Percentiles rank a stretch among this genome's conserved stretches.
These are phyloP conservation scores for Platysteira castanea DNA, from an alignment of 2,113 vertebrate species.

Conservation along the genomic window DNA sequence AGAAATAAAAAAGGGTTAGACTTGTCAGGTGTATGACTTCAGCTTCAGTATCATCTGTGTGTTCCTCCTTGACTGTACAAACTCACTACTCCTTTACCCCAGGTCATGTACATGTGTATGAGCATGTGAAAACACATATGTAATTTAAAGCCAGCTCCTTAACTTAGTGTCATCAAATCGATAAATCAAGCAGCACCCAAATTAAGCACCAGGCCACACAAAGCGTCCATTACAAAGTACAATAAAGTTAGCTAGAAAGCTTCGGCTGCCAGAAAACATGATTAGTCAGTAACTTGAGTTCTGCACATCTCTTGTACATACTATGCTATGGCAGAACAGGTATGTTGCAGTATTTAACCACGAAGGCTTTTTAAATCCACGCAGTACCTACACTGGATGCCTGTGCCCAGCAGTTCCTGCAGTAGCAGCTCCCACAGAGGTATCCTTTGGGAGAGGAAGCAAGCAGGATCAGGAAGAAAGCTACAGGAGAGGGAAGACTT, in stretches of 20 bases:
- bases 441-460: background rate
- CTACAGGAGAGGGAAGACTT: background rate
- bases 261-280: background rate
- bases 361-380: background rate
- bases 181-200: background rate
- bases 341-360: background rate
- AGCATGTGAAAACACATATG: accelerated
- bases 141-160: background rate
- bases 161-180: background rate
- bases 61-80: background rate
- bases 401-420: background rate
- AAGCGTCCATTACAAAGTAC: background rate
- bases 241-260: background rate
- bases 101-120: background rate
- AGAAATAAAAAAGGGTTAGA: background rate
- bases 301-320: background rate
- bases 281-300: background rate
- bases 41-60: background rate
- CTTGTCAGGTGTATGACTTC: background rate
- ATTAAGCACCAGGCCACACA: background rate
- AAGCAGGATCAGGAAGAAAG: background rate
- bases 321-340: accelerated
- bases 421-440: background rate
- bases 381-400: background rate
- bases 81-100: background rate